These are phyloP conservation scores for Plemyria rubiginata DNA, from an alignment of 2,888 invertebrate genomes.

Conservation along the genomic window DNA sequence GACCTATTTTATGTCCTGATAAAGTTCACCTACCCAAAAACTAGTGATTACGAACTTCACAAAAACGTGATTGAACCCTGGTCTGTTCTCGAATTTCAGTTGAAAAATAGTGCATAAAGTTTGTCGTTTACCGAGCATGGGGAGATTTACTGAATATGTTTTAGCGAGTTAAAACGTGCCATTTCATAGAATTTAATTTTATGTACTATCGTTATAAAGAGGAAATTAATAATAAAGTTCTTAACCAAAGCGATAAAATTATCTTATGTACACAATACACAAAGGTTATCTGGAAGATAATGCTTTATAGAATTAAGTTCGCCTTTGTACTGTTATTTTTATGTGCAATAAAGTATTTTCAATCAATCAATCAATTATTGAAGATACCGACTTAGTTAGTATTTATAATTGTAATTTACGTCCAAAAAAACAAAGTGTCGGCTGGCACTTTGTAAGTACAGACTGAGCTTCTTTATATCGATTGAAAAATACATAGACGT, in stretches of 20 bases:
- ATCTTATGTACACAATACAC: no score
- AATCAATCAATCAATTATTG: no score
- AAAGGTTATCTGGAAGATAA: no score
- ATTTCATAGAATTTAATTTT: conserved; percentile 22
- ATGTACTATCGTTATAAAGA: neutral
- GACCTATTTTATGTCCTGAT: conserved; percentile 13
- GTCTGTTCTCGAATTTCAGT: conserved; percentile 37
- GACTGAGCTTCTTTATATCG: neutral
- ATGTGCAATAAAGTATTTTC: no score
- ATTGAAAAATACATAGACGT: neutral
- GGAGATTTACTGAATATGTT: conserved; percentile 38
- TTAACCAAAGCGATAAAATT: neutral
- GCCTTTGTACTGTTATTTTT: no score
- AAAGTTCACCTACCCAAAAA: conserved; percentile 32
- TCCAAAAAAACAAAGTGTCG: neutral
- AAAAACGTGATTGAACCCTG: conserved; percentile 37
- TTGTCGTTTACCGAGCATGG: conserved; percentile 32
- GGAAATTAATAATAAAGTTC: neutral
- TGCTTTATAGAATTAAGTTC: no score
- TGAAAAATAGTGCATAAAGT: conserved; percentile 42
- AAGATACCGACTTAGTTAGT: neutral
- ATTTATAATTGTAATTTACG: neutral
- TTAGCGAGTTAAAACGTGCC: conserved; percentile 33
- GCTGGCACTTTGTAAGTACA: neutral
- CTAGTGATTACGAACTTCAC: conserved; percentile 29